Evolutionary conservation across 2,797 vertebrate species (phyloP).

Genomic region (Anas bahamensis): DNA sequence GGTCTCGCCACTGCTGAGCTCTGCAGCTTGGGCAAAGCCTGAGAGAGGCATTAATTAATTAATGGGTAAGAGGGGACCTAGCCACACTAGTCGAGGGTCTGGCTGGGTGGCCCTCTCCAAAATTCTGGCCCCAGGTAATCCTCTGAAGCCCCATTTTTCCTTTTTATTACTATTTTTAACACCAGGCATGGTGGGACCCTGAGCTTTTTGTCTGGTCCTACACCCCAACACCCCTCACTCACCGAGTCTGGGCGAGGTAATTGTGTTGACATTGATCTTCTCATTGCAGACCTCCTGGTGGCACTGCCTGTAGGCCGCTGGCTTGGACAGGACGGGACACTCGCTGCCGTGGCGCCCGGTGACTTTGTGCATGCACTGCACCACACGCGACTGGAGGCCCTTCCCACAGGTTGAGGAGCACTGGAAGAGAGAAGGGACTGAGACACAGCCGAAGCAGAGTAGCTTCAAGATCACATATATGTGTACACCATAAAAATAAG

Average conservation of each 20-base stretch:
- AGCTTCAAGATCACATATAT: background rate
- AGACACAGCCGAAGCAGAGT: background rate
- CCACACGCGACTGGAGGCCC: slow-evolving; percentile 94
- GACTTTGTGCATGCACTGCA: slow-evolving; percentile 97
- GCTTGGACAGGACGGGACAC: slow-evolving; percentile 86
- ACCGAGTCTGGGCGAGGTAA: slow-evolving; percentile 95
- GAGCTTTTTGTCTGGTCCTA: background rate
- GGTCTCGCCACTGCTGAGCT: background rate
- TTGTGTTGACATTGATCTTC: slow-evolving; percentile 92
- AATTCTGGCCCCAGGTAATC: background rate
- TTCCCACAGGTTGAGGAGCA: slow-evolving; percentile 95
- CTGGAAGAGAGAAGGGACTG: slow-evolving; percentile 75
- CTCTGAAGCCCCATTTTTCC: background rate
- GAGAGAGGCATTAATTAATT: too few species aligned
- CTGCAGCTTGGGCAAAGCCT: too few species aligned
- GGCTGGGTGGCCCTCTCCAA: background rate
- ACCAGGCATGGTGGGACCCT: background rate
- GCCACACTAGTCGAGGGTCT: background rate
- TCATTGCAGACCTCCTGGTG: slow-evolving; percentile 91
- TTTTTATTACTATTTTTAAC: background rate
- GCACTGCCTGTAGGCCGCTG: slow-evolving; percentile 90
- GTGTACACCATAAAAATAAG: background rate
- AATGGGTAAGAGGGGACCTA: background rate
- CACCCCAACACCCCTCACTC: slow-evolving; percentile 62
- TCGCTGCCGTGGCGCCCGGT: slow-evolving; percentile 94